Evolutionary conservation across 2,888 invertebrate species (phyloP), one percentile per base, ranked within the genome.

Genomic region (Caenorhabditis sp.): DNA sequence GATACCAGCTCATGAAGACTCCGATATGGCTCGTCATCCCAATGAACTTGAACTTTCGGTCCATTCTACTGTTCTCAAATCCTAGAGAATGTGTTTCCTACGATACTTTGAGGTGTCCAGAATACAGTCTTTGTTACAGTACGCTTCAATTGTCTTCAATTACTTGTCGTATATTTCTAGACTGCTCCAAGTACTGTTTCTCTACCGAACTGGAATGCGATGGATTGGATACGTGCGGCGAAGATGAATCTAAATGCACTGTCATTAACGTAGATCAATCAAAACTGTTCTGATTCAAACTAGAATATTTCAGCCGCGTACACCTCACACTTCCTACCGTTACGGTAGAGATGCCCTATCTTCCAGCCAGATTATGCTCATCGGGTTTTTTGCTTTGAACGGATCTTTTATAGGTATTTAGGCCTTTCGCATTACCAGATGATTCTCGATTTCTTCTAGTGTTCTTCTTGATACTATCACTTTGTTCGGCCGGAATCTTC

Each of bases 31-130:
- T 86, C 14, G 49, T 68, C 19, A 86, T 86, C 41, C 86, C 86
- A 49, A 85, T 86, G 85, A 86, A 86, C 41, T 44, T 86, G 38
- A 86, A 86, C 54, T 86, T 85, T 31, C 85, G 85, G 10, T 84
- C 86, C 4, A 77, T 85, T 49, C 24, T 86, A 2, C 16, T 80
- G 12, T 77, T 86, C 26, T 79, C 86, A 2, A 56, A 68, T 24
- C 75, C 81, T 12, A 72, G 59, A 35, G 64, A 79, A 12, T 86
- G 86, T 51, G 19, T 38, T 14, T 38, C 41, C 1, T 51, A 59
- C 1, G 31, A 72, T 12, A 69, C 54, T 12, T 7, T 82, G 8
- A n/a, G 58, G 14, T 82, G 82, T 69, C 82, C 82, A 16, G 64
- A 69, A 28, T 72, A 64, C 22, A 63, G 69, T 31, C 49, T 76